Evolutionary conservation across 2,797 vertebrate genomes (phyloP).

Genomic region (Rhadinocentrus ornatus): DNA sequence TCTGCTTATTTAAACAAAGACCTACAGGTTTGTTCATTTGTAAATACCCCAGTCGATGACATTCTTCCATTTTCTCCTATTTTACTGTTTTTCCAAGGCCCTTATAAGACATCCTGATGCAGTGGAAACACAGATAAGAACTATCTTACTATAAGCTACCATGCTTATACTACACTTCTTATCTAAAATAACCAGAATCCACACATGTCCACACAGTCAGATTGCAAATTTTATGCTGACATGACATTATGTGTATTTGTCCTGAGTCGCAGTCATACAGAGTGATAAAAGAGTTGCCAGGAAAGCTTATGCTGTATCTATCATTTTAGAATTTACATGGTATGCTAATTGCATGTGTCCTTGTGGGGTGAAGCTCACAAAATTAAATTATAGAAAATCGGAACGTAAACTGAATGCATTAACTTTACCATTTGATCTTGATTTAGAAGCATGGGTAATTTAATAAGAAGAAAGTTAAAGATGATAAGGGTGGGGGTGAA

Average conservation of each 20-base stretch:
- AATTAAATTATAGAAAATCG: constrained; percentile 21
- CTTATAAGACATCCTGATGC: constrained; percentile 12
- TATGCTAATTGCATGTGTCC: constrained; percentile 19
- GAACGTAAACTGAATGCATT: constrained; percentile 25
- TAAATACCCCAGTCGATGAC: not conserved
- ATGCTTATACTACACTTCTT: constrained; percentile 5
- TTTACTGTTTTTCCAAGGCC: constrained; percentile 7
- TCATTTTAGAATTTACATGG: not conserved
- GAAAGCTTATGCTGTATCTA: not conserved
- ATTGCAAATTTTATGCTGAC: constrained; percentile 19
- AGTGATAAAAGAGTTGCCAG: not conserved
- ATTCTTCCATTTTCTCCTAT: constrained; percentile 1
- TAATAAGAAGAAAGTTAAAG: constrained; percentile 21
- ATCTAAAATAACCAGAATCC: constrained; percentile 23
- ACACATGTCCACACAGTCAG: not conserved
- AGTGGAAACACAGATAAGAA: constrained; percentile 1
- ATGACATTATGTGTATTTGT: constrained; percentile 4
- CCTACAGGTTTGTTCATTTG: constrained; percentile 9
- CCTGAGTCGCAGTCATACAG: not conserved
- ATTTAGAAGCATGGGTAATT: constrained; percentile 18
- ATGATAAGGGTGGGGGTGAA: constrained; percentile 20
- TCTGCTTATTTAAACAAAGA: constrained; percentile 5
- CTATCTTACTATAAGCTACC: not conserved
- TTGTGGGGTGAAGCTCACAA: constrained; percentile 19
- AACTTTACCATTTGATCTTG: constrained; percentile 17